Evolutionary conservation across 2,797 vertebrate species (phyloP).

Genomic region (Dendrocincla tyrannina): DNA sequence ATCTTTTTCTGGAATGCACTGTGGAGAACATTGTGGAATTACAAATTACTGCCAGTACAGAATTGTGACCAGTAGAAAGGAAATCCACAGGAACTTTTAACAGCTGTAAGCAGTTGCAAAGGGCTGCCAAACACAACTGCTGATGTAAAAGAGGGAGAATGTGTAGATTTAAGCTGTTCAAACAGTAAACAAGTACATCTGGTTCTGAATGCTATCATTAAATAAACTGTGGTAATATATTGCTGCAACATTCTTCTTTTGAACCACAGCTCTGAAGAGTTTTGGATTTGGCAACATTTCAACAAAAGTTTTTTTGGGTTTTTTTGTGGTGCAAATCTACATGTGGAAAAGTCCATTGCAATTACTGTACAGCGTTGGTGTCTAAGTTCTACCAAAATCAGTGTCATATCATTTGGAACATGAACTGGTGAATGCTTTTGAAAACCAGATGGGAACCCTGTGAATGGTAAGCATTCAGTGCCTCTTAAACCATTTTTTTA

Average conservation of each 20-base stretch:
- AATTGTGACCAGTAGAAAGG: neutral
- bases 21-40: neutral
- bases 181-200: slow-evolving; percentile 59
- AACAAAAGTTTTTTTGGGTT: neutral
- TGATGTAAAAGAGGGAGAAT: slow-evolving; percentile 40
- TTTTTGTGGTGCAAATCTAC: slow-evolving; percentile 16
- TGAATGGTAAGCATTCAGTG: neutral
- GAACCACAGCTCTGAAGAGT: neutral
- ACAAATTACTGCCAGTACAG: neutral
- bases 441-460: neutral
- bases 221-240: neutral
- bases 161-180: slow-evolving; percentile 13
- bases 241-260: neutral
- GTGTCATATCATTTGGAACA: slow-evolving; percentile 33
- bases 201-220: slow-evolving; percentile 13
- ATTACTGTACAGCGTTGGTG: slow-evolving; percentile 30
- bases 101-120: slow-evolving; percentile 41
- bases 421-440: neutral
- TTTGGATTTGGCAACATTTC: slow-evolving; percentile 3
- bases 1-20: neutral
- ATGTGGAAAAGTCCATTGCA: slow-evolving; percentile 31
- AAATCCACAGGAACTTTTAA: neutral
- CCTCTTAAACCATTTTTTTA: neutral
- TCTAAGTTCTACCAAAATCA: neutral
- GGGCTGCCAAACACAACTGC: slow-evolving; percentile 26